phyloP scores from a whole-genome alignment of 2,888 invertebrate species.

The Ditylenchus weischeri region DNA sequence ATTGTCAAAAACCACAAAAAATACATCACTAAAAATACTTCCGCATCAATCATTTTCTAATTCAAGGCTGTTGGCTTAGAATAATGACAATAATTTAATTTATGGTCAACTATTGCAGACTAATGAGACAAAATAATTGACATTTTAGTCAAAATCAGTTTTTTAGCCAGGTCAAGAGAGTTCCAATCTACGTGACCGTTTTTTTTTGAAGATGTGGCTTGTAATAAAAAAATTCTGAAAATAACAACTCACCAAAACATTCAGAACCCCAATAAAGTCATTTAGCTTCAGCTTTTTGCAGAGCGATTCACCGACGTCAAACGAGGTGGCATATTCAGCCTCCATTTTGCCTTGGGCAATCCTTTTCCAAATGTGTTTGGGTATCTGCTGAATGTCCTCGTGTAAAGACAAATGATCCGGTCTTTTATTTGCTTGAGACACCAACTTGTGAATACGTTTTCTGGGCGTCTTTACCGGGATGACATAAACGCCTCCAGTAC shows the following conservation, averaged over 20 bases:
- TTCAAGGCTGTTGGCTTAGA: no score
- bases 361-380: not conserved
- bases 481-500: not conserved
- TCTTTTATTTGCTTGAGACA: not conserved
- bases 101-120: no score
- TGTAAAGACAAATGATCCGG: not conserved
- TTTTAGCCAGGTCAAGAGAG: no score
- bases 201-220: no score
- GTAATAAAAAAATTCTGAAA: not conserved
- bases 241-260: not conserved
- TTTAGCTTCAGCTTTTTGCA: not conserved
- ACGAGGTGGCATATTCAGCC: not conserved
- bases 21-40: no score
- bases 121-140: no score
- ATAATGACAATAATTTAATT: no score
- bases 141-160: no score
- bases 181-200: no score
- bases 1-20: no score
- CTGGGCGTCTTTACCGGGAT: not conserved
- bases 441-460: constrained; percentile 1
- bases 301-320: not conserved
- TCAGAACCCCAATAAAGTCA: not conserved
- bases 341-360: not conserved
- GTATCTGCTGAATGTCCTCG: not conserved
- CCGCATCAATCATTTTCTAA: no score